These are phyloP conservation scores for Capreolus pygargus DNA, from an alignment of 2,113 vertebrate species.

Conservation along the genomic window DNA sequence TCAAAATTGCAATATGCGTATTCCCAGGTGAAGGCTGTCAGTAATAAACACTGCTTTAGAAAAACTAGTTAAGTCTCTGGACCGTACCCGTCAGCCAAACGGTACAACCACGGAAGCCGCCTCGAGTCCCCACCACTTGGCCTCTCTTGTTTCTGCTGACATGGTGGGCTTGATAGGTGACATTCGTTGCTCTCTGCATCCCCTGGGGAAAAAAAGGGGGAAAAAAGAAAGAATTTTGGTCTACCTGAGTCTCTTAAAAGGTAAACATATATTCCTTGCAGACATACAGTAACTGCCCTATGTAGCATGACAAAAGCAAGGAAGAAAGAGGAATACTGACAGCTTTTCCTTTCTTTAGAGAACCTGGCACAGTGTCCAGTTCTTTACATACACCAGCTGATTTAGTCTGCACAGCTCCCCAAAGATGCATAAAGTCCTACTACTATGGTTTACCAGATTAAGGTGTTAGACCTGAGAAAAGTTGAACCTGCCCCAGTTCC, in stretches of 20 bases:
- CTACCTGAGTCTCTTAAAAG: not conserved
- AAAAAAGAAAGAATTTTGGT: not conserved
- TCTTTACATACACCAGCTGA: not conserved
- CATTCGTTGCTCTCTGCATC: slow-evolving; percentile 97
- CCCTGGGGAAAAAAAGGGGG: slow-evolving; percentile 81
- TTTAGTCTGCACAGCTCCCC: not conserved
- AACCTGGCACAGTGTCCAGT: not conserved
- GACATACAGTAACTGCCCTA: not conserved
- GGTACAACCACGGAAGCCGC: slow-evolving; percentile 97
- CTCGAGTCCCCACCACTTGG: slow-evolving; percentile 96
- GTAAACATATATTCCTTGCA: not conserved
- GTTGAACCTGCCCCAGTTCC: not conserved
- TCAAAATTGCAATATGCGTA: not conserved
- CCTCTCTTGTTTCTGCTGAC: slow-evolving; percentile 98
- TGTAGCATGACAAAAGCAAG: not conserved
- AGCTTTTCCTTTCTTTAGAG: not conserved
- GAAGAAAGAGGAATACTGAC: not conserved
- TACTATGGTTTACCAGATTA: not conserved
- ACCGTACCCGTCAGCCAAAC: slow-evolving; percentile 95
- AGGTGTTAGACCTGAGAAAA: not conserved
- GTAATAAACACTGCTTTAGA: not conserved
- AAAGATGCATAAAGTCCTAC: not conserved
- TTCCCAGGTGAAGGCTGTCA: not conserved
- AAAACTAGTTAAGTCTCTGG: not conserved
- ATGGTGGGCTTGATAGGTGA: slow-evolving; percentile 98